Evolutionary conservation across 2,113 vertebrate species (phyloP).

Genomic region (Cynopterus brachyotis): DNA sequence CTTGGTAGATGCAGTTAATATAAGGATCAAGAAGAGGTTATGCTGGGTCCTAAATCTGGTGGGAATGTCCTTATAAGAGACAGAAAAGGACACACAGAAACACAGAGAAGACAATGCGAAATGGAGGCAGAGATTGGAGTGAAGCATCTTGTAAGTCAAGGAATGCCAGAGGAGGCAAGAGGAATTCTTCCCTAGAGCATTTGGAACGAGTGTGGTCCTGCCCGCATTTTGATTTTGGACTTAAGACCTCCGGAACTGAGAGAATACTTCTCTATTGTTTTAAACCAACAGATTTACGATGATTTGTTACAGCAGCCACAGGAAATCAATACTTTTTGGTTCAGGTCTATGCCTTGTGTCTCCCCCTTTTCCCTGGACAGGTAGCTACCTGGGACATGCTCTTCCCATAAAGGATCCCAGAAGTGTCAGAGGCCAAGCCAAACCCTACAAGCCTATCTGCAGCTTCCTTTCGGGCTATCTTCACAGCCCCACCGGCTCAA

Average conservation of each 20-base stretch:
- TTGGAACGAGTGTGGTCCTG: neutral
- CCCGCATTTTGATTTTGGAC: neutral
- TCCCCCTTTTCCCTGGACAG: neutral
- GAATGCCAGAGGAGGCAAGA: neutral
- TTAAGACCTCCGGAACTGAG: neutral
- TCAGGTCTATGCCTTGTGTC: neutral
- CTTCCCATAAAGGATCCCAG: neutral
- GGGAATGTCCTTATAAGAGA: neutral
- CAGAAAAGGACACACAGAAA: neutral
- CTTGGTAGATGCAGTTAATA: neutral
- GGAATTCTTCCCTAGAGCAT: neutral
- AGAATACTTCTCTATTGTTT: neutral
- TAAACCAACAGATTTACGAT: neutral
- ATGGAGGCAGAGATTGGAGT: neutral
- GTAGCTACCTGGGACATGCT: neutral
- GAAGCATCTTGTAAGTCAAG: neutral
- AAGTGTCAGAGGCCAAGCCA: neutral
- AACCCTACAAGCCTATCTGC: neutral
- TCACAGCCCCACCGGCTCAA: neutral
- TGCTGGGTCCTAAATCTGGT: neutral
- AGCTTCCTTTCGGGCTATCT: neutral
- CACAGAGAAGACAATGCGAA: neutral
- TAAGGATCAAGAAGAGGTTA: neutral
- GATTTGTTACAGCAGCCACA: neutral
- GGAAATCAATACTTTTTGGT: neutral